These are phyloP conservation scores for Drosophila varians DNA, from an alignment of 1,140 invertebrate genomes.

Conservation along the genomic window DNA sequence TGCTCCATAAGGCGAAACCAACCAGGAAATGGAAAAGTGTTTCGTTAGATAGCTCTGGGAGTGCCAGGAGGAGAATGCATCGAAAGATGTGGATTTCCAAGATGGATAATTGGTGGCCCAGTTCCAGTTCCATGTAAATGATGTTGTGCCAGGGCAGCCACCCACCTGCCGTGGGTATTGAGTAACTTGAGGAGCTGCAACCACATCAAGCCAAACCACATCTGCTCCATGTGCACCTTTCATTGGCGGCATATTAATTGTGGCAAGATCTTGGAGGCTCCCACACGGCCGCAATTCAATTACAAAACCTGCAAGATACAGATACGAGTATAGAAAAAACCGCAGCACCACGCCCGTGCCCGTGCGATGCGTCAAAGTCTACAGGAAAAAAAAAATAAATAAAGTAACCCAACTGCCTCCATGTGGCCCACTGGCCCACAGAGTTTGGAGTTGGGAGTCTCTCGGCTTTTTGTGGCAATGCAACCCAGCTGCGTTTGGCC, in stretches of 20 bases:
- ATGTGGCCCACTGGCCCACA: constrained; percentile 47
- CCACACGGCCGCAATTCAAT: constrained; percentile 46
- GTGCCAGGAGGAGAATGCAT: background rate
- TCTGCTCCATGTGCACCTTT: constrained; percentile 20
- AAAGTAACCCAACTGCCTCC: constrained; percentile 4
- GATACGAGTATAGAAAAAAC: constrained; percentile 26
- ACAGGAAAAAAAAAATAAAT: background rate
- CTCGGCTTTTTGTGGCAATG: constrained; percentile 14
- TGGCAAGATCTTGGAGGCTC: constrained; percentile 21
- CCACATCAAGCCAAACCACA: constrained; percentile 39
- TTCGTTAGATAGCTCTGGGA: constrained; percentile 9
- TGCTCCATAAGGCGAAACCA: constrained; percentile 7
- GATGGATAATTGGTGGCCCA: background rate
- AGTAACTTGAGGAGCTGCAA: constrained; percentile 19
- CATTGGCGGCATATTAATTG: constrained; percentile 39
- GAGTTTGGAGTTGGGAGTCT: constrained; percentile 23
- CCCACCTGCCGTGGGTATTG: constrained; percentile 31
- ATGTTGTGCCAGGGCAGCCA: background rate
- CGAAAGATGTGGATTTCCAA: too few species aligned
- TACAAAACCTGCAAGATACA: constrained; percentile 43
- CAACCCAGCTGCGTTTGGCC: constrained; percentile 52
- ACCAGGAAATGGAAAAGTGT: constrained; percentile 26
- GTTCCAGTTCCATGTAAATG: background rate
- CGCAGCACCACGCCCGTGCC: constrained; percentile 49
- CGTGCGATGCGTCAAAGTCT: constrained; percentile 50